These are phyloP conservation scores for Euschistus heros DNA, from an alignment of 1,140 invertebrate genomes.

Conservation along the genomic window DNA sequence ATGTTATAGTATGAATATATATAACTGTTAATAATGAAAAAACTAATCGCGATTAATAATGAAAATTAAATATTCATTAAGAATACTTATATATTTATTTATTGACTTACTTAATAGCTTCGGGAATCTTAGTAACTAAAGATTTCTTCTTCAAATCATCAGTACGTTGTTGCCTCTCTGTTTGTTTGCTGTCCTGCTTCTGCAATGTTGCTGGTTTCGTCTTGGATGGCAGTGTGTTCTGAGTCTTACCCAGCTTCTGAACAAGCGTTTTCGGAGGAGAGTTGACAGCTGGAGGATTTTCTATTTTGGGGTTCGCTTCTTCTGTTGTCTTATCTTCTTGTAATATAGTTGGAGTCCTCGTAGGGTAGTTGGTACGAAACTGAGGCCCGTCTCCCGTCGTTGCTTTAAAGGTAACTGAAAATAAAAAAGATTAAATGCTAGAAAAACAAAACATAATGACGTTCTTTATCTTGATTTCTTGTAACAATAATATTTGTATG, in stretches of 20 bases:
- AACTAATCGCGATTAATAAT: too few species aligned
- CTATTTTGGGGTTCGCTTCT: not conserved
- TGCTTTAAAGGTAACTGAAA: slow-evolving; percentile 1
- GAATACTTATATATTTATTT: not conserved
- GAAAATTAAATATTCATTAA: too few species aligned
- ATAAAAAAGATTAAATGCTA: too few species aligned
- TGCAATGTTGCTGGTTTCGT: not conserved
- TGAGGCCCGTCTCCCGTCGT: not conserved
- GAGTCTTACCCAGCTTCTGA: not conserved
- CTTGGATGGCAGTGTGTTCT: not conserved
- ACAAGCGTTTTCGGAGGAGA: not conserved
- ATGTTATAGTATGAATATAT: too few species aligned
- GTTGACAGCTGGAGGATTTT: not conserved
- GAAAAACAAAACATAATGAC: too few species aligned
- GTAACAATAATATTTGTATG: too few species aligned
- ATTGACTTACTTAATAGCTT: not conserved
- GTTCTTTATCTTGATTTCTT: too few species aligned
- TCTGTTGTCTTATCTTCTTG: not conserved
- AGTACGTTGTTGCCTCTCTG: not conserved
- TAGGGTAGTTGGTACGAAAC: not conserved
- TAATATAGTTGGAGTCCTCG: not conserved
- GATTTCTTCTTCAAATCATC: not conserved
- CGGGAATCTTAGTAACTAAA: not conserved
- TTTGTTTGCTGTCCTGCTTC: too few species aligned
- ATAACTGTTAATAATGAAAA: too few species aligned